A percentile compares a stretch with the other conserved stretches of the same genome.
Conservation (phyloP, 2,888 invertebrate genomes). For the Chymomyza amoena region DNA sequence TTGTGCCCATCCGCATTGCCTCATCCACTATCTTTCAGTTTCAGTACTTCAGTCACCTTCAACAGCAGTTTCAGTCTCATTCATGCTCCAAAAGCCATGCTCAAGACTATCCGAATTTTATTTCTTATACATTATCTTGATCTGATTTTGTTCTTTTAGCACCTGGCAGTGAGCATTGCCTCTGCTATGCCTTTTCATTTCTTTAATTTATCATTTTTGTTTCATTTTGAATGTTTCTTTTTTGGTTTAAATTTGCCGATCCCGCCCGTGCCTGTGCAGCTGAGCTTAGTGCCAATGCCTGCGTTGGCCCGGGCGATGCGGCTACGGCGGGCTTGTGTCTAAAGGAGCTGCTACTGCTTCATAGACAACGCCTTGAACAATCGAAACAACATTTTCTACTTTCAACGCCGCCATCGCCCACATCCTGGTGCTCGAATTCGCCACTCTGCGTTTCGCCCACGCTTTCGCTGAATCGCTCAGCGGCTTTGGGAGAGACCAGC, state of each 20-base stretch:
- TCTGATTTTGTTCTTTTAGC: not conserved
- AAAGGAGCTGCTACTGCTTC: constrained; percentile 72
- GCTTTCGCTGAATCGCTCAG: constrained; percentile 36
- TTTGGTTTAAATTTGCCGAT: constrained; percentile 46
- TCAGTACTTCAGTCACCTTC: constrained; percentile 2
- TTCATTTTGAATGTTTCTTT: constrained; percentile 46
- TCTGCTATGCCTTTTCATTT: not conserved
- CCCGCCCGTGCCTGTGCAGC: constrained; percentile 8
- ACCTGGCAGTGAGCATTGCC: not conserved
- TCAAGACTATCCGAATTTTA: constrained; percentile 20
- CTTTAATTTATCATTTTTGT: constrained; percentile 26
- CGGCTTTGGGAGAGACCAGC: constrained; percentile 58
- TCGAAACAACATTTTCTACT: constrained; percentile 76
- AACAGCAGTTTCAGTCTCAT: constrained; percentile 3
- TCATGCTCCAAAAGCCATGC: constrained; percentile 10
- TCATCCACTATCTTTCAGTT: not conserved
- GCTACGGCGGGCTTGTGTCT: constrained; percentile 58
- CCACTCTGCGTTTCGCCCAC: constrained; percentile 58
- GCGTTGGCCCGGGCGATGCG: constrained; percentile 32
- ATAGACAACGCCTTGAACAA: constrained; percentile 75
- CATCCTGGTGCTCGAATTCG: constrained; percentile 64
- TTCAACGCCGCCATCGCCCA: constrained; percentile 74
- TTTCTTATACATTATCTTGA: not conserved
- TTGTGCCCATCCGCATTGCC: constrained; percentile 42
- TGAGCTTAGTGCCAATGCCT: constrained; percentile 30